phyloP scores from a whole-genome alignment of 2,797 vertebrate species.

The Xerus rutilus region DNA sequence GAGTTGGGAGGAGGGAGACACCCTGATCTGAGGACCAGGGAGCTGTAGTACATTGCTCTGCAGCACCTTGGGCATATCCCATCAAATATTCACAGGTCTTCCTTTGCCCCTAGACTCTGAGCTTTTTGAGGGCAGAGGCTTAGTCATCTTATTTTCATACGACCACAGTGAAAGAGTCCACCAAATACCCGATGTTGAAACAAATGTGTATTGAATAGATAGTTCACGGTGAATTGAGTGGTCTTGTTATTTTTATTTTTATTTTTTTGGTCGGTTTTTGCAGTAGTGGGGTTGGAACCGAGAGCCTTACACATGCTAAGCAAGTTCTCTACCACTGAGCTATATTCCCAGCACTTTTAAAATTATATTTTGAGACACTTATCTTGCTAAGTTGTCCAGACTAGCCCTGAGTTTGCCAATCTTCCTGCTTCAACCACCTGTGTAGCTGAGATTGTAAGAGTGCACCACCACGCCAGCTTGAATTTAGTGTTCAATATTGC shows the following conservation, averaged over 20 bases:
- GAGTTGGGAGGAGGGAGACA: neutral
- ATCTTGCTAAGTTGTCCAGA: neutral
- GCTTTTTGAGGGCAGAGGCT: neutral
- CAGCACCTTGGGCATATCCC: accelerated
- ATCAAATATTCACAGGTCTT: too few species aligned
- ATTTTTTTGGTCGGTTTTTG: neutral
- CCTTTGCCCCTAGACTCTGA: neutral
- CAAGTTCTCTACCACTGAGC: neutral
- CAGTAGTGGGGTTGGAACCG: neutral
- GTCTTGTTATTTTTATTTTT: neutral
- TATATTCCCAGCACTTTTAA: neutral
- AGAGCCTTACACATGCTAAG: neutral
- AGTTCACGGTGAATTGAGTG: neutral
- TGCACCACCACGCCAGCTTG: neutral
- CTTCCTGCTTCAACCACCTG: neutral
- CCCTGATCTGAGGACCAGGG: neutral
- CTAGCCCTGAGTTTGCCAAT: neutral
- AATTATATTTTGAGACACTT: neutral
- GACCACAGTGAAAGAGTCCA: neutral
- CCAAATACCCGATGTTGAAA: neutral
- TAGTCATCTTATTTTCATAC: neutral
- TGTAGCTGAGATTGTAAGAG: neutral
- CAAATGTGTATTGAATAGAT: neutral
- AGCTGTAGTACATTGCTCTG: accelerated
- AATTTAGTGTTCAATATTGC: neutral